phyloP scores from a whole-genome alignment of 2,113 vertebrate genomes.

The Pluvianellus socialis region DNA sequence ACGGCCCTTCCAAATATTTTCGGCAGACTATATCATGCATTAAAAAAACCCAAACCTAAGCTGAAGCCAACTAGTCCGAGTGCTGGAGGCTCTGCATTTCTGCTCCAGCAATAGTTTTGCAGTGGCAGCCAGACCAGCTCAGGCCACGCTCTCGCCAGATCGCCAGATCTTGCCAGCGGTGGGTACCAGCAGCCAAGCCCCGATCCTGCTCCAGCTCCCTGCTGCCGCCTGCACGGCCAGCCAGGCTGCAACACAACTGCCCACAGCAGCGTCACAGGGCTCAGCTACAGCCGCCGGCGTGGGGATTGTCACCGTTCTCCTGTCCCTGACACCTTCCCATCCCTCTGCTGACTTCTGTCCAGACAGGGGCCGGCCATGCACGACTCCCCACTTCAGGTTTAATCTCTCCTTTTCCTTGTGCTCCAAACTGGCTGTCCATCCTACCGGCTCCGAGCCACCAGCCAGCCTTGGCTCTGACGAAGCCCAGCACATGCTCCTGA shows the following conservation, averaged over 20 bases:
- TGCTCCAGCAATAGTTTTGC: not conserved
- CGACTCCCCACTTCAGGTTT: fast-evolving
- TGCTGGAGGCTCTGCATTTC: not conserved
- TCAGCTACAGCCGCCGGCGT: no score
- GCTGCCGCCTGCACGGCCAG: not conserved
- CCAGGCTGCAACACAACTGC: fast-evolving
- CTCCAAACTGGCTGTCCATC: not conserved
- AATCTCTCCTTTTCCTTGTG: not conserved
- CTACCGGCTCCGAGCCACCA: not conserved
- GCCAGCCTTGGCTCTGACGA: not conserved
- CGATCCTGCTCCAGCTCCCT: not conserved
- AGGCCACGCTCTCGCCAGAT: no score
- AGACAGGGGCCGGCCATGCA: not conserved
- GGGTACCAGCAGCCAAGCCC: not conserved
- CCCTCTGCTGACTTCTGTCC: not conserved
- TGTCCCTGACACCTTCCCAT: not conserved
- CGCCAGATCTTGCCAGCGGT: not conserved
- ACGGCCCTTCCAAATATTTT: not conserved
- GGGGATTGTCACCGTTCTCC: not conserved
- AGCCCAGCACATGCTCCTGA: not conserved
- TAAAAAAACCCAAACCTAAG: not conserved
- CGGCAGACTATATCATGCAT: no score
- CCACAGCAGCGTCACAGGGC: no score
- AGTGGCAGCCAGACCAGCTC: not conserved
- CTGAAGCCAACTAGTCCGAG: not conserved